Evolutionary conservation across 2,888 invertebrate genomes (phyloP).

Genomic region (Aplocera efformata): DNA sequence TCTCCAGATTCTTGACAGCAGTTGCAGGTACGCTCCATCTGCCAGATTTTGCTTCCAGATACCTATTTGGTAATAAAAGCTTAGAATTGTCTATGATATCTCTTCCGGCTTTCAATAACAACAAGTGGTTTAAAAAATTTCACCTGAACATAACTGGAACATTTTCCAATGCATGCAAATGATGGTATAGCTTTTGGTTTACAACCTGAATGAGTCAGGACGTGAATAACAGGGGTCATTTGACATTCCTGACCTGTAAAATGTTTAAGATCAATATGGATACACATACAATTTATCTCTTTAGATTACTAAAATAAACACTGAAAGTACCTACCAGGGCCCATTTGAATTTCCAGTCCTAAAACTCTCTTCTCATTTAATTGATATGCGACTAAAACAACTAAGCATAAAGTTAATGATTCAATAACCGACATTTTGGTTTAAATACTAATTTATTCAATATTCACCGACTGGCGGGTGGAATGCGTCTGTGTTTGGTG

Average conservation of each 20-base stretch:
- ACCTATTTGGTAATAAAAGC: constrained; percentile 83
- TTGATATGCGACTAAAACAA: constrained; percentile 41
- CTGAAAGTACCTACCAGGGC: constrained; percentile 46
- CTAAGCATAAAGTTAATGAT: constrained; percentile 32
- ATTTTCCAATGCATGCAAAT: constrained; percentile 94
- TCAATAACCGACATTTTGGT: constrained; percentile 37
- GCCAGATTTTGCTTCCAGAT: constrained; percentile 97
- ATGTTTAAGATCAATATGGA: constrained; percentile 1
- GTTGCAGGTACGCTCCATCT: constrained; percentile 97
- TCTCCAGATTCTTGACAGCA: constrained; percentile 97
- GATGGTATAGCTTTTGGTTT: constrained; percentile 96
- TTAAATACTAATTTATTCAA: background rate
- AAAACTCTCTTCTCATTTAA: constrained; percentile 45
- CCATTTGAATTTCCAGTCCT: constrained; percentile 57
- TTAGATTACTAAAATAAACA: background rate
- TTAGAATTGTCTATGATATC: background rate
- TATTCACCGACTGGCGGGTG: background rate
- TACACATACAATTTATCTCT: no score
- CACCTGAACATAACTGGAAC: constrained; percentile 95
- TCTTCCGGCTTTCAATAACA: no score
- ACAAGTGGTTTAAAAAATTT: no score
- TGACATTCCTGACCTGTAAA: constrained; percentile 88
- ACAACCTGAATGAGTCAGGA: constrained; percentile 94
- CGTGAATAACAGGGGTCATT: constrained; percentile 94
- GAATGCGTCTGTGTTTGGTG: constrained; percentile 11